These are phyloP conservation scores for Sceloporus tristichus DNA, from an alignment of 2,113 vertebrate species.

Conservation along the genomic window DNA sequence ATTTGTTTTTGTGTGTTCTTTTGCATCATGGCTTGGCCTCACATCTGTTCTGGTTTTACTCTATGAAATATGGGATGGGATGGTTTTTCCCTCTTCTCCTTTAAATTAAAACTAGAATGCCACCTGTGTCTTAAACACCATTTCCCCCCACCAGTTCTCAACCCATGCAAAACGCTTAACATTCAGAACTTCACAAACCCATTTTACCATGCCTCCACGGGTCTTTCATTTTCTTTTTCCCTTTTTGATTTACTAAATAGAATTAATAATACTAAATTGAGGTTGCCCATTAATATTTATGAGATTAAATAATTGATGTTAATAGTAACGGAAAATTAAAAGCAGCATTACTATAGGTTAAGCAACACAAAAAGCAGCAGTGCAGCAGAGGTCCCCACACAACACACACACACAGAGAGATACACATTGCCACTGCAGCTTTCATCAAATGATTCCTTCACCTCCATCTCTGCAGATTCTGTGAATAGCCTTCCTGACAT, in stretches of 20 bases:
- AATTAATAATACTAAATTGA: slow-evolving; percentile 41
- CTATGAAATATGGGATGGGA: no score
- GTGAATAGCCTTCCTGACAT: not conserved
- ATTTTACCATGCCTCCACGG: slow-evolving; percentile 21
- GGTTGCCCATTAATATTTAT: slow-evolving; percentile 57
- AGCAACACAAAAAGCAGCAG: not conserved
- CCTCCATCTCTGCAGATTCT: not conserved
- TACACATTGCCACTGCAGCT: no score
- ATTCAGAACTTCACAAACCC: slow-evolving; percentile 7
- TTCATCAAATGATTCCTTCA: not conserved
- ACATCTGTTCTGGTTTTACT: no score
- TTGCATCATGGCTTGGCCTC: no score
- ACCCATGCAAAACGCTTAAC: not conserved
- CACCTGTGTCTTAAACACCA: not conserved
- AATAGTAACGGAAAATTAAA: slow-evolving; percentile 71
- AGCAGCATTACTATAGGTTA: slow-evolving; percentile 51
- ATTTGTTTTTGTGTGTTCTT: no score
- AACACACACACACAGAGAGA: no score
- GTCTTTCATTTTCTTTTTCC: slow-evolving; percentile 25
- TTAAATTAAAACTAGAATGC: not conserved
- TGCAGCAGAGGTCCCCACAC: not conserved
- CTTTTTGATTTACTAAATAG: slow-evolving; percentile 29
- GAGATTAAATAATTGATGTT: slow-evolving; percentile 61
- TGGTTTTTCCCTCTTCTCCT: no score
- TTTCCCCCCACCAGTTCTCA: not conserved